Conservation (phyloP, 2,888 invertebrate genomes). For the Serripes groenlandicus region DNA sequence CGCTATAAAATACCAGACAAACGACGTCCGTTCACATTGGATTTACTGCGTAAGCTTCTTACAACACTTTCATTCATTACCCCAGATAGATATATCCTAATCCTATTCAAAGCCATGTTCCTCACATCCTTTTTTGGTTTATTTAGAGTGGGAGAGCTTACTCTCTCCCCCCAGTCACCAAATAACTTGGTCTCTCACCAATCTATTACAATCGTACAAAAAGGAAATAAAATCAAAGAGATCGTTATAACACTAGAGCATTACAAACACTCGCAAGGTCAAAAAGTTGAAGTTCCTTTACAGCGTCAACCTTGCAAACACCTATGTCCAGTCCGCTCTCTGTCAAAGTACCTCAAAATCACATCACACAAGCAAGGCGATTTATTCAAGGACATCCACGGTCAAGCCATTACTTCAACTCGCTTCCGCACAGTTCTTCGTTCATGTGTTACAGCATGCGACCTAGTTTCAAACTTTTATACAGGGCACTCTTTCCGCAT, state of each 20-base stretch:
- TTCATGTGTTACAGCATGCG: not conserved
- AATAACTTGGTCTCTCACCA: not conserved
- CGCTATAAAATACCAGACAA: not conserved
- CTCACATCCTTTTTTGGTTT: slow-evolving; percentile 17
- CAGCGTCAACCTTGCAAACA: not conserved
- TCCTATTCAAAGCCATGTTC: slow-evolving; percentile 17
- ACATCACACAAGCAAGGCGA: slow-evolving; percentile 14
- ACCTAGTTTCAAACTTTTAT: slow-evolving; percentile 10
- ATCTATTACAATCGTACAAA: not conserved
- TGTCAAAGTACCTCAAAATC: not conserved
- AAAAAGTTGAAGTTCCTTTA: not conserved
- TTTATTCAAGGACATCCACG: slow-evolving; percentile 4
- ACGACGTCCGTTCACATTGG: slow-evolving; percentile 19
- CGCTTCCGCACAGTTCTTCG: slow-evolving; percentile 17
- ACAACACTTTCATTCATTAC: not conserved
- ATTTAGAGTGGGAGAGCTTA: slow-evolving; percentile 40
- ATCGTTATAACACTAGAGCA: slow-evolving; percentile 16
- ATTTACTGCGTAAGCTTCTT: too few species aligned
- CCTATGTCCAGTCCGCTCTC: slow-evolving; percentile 36
- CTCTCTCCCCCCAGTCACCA: not conserved
- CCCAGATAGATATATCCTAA: not conserved
- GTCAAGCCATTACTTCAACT: slow-evolving; percentile 1
- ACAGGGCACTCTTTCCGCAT: slow-evolving; percentile 39
- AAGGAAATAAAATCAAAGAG: not conserved
- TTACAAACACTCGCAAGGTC: slow-evolving; percentile 23